Evolutionary conservation across 2,888 invertebrate species (phyloP), one percentile per base, ranked within the genome.

Genomic region (Zhuqinia jingwanae): DNA sequence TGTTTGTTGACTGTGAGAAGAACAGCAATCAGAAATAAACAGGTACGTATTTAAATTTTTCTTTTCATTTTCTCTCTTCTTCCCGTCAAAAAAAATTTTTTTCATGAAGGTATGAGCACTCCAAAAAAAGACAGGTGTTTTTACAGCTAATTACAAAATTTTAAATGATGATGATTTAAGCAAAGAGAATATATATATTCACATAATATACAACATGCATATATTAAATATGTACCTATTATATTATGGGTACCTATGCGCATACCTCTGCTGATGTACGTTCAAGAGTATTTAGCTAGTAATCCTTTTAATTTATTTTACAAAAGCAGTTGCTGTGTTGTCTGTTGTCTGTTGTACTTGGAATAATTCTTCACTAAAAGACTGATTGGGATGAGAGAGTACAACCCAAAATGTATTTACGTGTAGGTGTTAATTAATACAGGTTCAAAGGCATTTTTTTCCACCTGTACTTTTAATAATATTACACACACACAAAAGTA

Each of bases 401-500:
- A 42, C 42, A 20, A 11, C 65, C 20, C 65, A 42, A 79, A 82
- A 86, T 77, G 86, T 89, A 79, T 86, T 86, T 80, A 87, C 82
- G 89, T 89, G 89, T 89, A 88, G 89, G 89, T 89, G 89, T 89
- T 89, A 89, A 89, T 89, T 89, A 89, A 89, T 89, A 88, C 88
- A 88, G 77, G 88, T 88, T 88, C 88, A 88, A 88, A 88, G 79
- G 88, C 88, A 85, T 86, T 88, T 76, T 56, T 77, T 56, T 47
- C 47, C 20, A 20, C 27, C 63, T 63, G 27, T 75, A 56, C n/a
- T 11, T 30, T 8, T 42, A 20, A 22, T 22, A 70, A 68, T 25
- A 8, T 30, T 3, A 42, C 22, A 30, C 20, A 73, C 17, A 73
- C 30, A 63, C 22, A 42, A 70, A 36, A 36, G 17, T 17, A 75